Evolutionary conservation across 2,113 vertebrate genomes (phyloP), one percentile per base, ranked within the genome.

Genomic region (Tyrannus savana): DNA sequence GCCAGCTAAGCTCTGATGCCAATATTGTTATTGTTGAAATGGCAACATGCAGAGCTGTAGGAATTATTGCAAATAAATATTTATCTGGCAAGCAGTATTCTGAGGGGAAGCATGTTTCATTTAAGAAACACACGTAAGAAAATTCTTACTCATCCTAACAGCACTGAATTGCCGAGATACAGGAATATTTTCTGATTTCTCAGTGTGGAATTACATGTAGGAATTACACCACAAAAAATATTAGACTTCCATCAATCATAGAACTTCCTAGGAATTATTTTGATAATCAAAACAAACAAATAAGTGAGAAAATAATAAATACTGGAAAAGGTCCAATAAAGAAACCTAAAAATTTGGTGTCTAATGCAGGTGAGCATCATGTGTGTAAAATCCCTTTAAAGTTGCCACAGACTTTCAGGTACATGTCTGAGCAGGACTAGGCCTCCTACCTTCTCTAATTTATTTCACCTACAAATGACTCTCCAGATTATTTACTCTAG

Each of bases 51-150:
- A 62, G 71, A 83, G 79, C 31, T 50, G 19, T 60, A 69, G 44
- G 24, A 63, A 52, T 9, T 64, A 63, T 50, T 79, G 17, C 31
- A 84, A 90, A 74, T 63, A 93, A 83, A 86, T 96, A 83, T 77
- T 95, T 94, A 89, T 73, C 69, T 96, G 71, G 92, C 75, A 93
- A 92, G 67, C 39, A 80, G 41, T 63, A 39, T 88, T 92, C 55
- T 95, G 47, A 44, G 58, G 35, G 95, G 83, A 91, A 95, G 73
- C 33, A 89, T 77, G 91, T 92, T 96, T 95, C 47, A 59, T 84
- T 90, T 84, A 93, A 90, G 84, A 64, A 92, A 82, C 84, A 74
- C 59, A 79, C n/a, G 25, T 87, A 86, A 69, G 79, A 84, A 79
- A 96, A 96, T 91, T 80, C 11, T 24, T 89, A 19, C 25, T 82